Base-by-base conservation (phyloP, 2,888 invertebrate species). In the Lydus trimaculatus region DNA sequence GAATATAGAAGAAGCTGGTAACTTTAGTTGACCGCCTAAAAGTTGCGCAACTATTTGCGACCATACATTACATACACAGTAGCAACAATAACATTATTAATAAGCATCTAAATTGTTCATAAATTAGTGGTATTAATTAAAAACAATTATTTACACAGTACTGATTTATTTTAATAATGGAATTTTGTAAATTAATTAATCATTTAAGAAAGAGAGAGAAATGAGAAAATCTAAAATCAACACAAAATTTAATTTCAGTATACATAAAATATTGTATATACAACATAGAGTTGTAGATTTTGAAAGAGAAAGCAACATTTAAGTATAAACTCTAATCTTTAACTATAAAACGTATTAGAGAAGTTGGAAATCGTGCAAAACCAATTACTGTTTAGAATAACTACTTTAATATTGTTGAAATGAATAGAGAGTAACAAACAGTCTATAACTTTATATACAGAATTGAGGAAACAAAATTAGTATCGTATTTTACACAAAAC, bases 241-340 rank as follows among this genome's bases (percentile, higher is more conserved):
- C 20, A 17, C 8, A 17, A 5, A 20, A 52, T 52, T 23, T 52
- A 9, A 52, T 52, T 52, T 20, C 17, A 43, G 17, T 36, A 4
- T 36, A 36, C 11, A 7, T 11, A 52, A 20, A 23, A 20, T 52
- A 23, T 20, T 20, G 20, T 11, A 52, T 23, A 23, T 1, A 52
- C n/a, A n/a, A n/a, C n/a, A n/a, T n/a, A n/a, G n/a, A n/a, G n/a
- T n/a, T n/a, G 23, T 52, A 9, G 13, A 52, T 52, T 52, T 52
- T 52, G 48, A 9, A 43, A 52, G 48, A 23, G 23, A 52, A 52
- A 52, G 5, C 23, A 23, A 52, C 48, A 8, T 52, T 52, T 11
- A 23, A 52, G 23, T 52, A n/a, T n/a, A 52, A 52, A 52, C 11
- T 52, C 48, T 52, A 52, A 52, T 52, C 48, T 52, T 52, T 52